Conservation (phyloP, 2,888 invertebrate genomes). For the Aleiodes testaceus region DNA sequence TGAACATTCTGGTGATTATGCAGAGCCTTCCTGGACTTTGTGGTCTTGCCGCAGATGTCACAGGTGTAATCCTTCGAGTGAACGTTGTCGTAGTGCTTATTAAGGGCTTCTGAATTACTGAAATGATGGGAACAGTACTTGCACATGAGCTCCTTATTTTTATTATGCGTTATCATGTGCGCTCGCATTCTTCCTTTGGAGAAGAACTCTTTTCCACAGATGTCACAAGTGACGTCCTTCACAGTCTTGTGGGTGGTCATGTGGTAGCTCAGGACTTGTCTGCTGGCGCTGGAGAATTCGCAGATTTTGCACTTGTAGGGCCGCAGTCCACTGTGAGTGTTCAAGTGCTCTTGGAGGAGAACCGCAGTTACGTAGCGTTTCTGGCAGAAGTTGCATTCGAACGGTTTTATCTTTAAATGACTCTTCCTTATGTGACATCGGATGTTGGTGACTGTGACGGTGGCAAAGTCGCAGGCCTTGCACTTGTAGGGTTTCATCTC, state of each 20-base stretch:
- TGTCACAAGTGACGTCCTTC: constrained; percentile 62
- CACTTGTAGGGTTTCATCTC: constrained; percentile 65
- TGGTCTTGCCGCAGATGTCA: constrained; percentile 57
- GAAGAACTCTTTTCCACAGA: constrained; percentile 61
- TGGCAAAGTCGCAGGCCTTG: constrained; percentile 61
- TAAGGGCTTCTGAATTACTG: constrained; percentile 57
- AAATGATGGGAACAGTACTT: constrained; percentile 63
- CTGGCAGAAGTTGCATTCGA: constrained; percentile 58
- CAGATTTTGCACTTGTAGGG: constrained; percentile 61
- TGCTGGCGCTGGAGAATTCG: constrained; percentile 59
- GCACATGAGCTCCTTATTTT: constrained; percentile 60
- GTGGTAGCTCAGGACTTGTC: constrained; percentile 63
- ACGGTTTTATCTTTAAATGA: constrained; percentile 66
- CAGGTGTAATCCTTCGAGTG: constrained; percentile 62
- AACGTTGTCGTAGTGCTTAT: constrained; percentile 58
- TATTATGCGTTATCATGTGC: constrained; percentile 62
- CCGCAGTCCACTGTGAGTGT: constrained; percentile 62
- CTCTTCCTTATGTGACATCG: constrained; percentile 65
- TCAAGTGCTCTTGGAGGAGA: constrained; percentile 63
- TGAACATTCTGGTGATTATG: constrained; percentile 65
- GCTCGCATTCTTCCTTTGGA: constrained; percentile 62
- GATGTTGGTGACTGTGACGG: constrained; percentile 64
- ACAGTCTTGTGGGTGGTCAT: constrained; percentile 58
- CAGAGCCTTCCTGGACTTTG: constrained; percentile 62
- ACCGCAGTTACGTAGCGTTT: constrained; percentile 61